Base-by-base conservation (phyloP, 2,888 invertebrate species). In the Epinotia bilunana region DNA sequence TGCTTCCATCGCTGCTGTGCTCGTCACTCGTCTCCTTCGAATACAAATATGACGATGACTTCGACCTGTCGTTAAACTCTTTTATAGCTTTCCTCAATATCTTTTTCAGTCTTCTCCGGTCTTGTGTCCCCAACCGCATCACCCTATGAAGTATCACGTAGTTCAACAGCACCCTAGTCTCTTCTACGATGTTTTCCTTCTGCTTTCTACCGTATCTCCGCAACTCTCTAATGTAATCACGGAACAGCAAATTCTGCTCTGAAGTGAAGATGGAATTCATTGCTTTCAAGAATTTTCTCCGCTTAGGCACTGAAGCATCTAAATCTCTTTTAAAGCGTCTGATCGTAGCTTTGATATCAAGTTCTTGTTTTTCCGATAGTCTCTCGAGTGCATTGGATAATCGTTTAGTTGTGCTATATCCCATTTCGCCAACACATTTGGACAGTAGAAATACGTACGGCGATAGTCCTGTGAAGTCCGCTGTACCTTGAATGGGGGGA, bases 131-230 rank as follows among this genome's bases (percentile, higher is more conserved):
- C 53, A 65, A 53, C 12, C 6, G 11, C 1, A 65, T 28, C 6
- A 65, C 28, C 12, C 16, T 53, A 6, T 53, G 6, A 28, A 65
- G 53, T 65, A 65, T 65, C n/a, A 53, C 65, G 33, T 65, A 18
- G 62, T 62, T 28, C 18, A 65, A 53, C 12, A 65, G 9, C n/a
- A 5, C 12, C n/a, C 16, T 53, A 28, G 65, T 65, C 4, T 65
- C 33, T 0, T 65, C 53, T 11, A 33, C n/a, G 5, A 65, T 65
- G n/a, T 65, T 2, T 2, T 28, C 6, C 53, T 4, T 11, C 16
- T 11, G 12, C n/a, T 53, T 53, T 53, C 5, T 53, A 33, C 49
- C 53, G 33, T 53, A 65, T 33, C 33, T 53, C 55, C 18, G n/a
- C n/a, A 65, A 53, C 65, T 33, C 12, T 5, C 7, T 33, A 33